Evolutionary conservation across 2,113 vertebrate species (phyloP).

Genomic region (Oxyruncus cristatus): DNA sequence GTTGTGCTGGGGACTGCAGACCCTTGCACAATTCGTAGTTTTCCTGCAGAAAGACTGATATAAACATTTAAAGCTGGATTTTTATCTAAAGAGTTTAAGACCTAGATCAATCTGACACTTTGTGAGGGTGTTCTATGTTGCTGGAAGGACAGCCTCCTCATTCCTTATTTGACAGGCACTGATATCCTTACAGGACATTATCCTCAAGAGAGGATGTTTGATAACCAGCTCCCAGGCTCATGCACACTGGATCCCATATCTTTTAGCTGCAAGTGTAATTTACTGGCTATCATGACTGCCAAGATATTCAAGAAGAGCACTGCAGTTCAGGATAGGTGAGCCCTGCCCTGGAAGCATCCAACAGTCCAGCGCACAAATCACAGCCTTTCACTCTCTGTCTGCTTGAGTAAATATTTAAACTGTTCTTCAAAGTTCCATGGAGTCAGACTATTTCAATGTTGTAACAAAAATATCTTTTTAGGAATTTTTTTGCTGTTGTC

Average conservation of each 20-base stretch:
- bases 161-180: not conserved
- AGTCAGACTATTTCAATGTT: not conserved
- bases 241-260: not conserved
- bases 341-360: not conserved
- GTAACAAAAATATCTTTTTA: not conserved
- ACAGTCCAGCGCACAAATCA: not conserved
- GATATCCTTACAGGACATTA: not conserved
- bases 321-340: not conserved
- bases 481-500: not conserved
- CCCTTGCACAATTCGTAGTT: not conserved
- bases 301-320: not conserved
- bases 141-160: not conserved
- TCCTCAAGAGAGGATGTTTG: not conserved
- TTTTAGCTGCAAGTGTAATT: not conserved
- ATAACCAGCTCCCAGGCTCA: not conserved
- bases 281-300: not conserved
- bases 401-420: not conserved
- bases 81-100: not conserved
- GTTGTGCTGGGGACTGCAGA: not conserved
- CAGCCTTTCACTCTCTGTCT: not conserved
- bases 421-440: not conserved
- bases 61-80: not conserved
- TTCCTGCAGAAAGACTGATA: not conserved
- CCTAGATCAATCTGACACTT: not conserved
- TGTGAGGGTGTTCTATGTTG: not conserved